Base-by-base conservation (phyloP, 2,888 invertebrate species). In the Galeruca laticollis region DNA sequence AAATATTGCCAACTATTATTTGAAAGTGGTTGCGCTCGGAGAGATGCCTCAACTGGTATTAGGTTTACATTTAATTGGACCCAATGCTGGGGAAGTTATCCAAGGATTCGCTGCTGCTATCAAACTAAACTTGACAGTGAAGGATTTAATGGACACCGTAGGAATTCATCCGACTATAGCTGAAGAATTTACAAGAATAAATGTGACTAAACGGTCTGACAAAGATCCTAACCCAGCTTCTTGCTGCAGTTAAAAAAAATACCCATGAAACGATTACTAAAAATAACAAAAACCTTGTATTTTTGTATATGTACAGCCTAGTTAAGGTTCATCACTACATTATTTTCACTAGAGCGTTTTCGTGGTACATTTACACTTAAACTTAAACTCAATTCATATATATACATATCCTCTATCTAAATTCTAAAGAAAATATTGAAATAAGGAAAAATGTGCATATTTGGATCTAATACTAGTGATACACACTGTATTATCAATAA, bases 81-180 rank as follows among this genome's bases (percentile, higher is more conserved):
- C 97, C 0, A 91, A 93, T 79, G 97, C 97, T 60, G 97, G 97
- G 1, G 97, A 97, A 88, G 91, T 97, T 70, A 95, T 97, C 74
- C 97, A 97, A 88, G 97, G 97, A 78, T 97, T 96, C 87, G 93
- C 96, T 0, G 91, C 93, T 26, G 97, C 96, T 20, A 83, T 97
- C 33, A 96, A 95, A 82, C 90, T 92, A 82, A 93, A 94, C 64
- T 87, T 96, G 73, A 96, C 96, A 47, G 92, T 95, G 87, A 90
- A 92, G 70, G 89, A 90, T 74, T 87, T 97, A 74, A 89, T 92
- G 86, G 90, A 90, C 81, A 95, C 96, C 0, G 94, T 97, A 69
- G 97, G 97, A 75, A 97, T 97, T 82, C 97, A 97, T 87, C 97
- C 97, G 20, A 97, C 97, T 0, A 91, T 92, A 65, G 95, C 97